Conservation (phyloP, 2,888 invertebrate species). For the Drosophila infuscata region DNA sequence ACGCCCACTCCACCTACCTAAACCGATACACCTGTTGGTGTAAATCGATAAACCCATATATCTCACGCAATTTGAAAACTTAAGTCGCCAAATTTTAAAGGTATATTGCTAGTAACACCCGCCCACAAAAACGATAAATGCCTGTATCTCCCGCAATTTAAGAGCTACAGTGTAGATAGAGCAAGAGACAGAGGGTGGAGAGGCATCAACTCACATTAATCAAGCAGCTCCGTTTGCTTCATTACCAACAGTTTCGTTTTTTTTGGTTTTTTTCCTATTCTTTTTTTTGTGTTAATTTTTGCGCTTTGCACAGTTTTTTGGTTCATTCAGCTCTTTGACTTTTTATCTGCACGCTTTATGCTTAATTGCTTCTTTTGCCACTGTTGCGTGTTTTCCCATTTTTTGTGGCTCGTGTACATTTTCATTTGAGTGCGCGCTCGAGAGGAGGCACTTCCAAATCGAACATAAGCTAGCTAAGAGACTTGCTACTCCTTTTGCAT, state of each 20-base stretch:
- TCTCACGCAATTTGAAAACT: too few relatives aligned
- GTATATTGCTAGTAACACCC: too few relatives aligned
- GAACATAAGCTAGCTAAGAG: constrained; percentile 52
- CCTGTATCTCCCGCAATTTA: too few relatives aligned
- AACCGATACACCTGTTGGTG: too few relatives aligned
- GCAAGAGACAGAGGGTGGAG: not conserved
- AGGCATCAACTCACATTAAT: constrained; percentile 55
- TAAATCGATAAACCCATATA: too few relatives aligned
- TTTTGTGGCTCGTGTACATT: constrained; percentile 26
- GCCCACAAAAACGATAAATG: too few relatives aligned
- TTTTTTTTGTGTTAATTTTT: constrained; percentile 6
- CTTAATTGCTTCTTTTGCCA: constrained; percentile 67
- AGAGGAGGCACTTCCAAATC: constrained; percentile 48
- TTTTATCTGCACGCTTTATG: constrained; percentile 67
- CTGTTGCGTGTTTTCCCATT: constrained; percentile 27
- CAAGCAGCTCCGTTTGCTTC: constrained; percentile 50
- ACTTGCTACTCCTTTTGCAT: constrained; percentile 39
- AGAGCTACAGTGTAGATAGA: too few relatives aligned
- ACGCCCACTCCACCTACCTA: too few relatives aligned
- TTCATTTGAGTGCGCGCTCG: constrained; percentile 38
- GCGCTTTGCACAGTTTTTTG: constrained; percentile 25
- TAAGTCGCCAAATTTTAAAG: too few relatives aligned
- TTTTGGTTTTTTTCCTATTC: not conserved
- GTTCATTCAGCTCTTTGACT: constrained; percentile 52
- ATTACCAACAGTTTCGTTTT: constrained; percentile 41